Conservation (phyloP, 2,797 vertebrate species). For the Calcarius lapponicus region DNA sequence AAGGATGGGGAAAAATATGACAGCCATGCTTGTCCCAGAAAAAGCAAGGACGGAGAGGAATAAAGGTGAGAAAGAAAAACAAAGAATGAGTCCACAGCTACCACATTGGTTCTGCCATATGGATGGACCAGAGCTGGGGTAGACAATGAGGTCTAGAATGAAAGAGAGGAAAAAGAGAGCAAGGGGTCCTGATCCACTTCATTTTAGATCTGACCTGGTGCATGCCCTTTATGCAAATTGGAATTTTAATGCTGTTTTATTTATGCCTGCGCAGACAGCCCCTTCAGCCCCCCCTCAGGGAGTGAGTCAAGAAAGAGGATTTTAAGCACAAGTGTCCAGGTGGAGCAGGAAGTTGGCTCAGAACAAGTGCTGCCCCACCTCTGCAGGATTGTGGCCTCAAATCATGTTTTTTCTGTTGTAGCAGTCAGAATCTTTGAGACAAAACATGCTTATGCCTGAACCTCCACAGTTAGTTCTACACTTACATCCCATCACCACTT, state of each 20-base stretch:
- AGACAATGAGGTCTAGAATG: too few relatives aligned
- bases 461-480: not conserved
- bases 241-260: not conserved
- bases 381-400: not conserved
- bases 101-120: too few relatives aligned
- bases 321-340: not conserved
- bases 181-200: accelerated
- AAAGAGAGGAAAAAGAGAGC: not conserved
- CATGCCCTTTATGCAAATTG: not conserved
- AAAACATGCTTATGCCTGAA: not conserved
- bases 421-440: not conserved
- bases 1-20: not conserved
- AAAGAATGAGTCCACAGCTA: not conserved
- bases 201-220: not conserved
- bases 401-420: not conserved
- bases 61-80: not conserved
- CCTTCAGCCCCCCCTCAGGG: not conserved
- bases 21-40: not conserved
- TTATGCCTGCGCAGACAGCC: not conserved
- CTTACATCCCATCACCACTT: not conserved
- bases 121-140: not conserved
- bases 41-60: not conserved
- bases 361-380: not conserved
- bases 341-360: not conserved
- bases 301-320: not conserved